Evolutionary conservation across 2,113 vertebrate genomes (phyloP), one percentile per base, ranked within the genome.

Genomic region (Canis aureus): DNA sequence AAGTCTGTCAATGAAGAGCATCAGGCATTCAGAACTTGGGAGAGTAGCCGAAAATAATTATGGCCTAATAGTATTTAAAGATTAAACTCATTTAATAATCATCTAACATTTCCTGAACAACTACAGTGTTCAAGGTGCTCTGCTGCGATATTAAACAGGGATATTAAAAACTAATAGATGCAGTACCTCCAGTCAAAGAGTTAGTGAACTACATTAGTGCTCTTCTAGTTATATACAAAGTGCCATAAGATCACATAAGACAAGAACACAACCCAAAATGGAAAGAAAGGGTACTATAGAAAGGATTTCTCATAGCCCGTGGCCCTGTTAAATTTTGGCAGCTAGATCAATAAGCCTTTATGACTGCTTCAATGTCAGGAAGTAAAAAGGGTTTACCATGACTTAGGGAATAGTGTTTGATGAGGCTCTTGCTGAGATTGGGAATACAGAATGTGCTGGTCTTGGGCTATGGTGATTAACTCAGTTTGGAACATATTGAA

Each of bases 1-100:
- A 49, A 95, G 38, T 90, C 57, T 97, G 43, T 96, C 95, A 94
- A 96, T 84, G 92, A 96, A 97, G 64, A 95, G 53, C 82, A 80
- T 86, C 73, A 82, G 22, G 78, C 5, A 73, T 23, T 81, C 25
- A 91, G 60, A 74, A 55, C 38, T 86, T 51, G 25, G 73, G 43
- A 95, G 59, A 69, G 12, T 38, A 5, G 85, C 67, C 94, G 62
- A 51, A 96, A 96, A 83, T 59, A 35, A 43, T 0, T 76, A 51
- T 11, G 15, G 29, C 22, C 66, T 87, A 66, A 8, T 82, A 57
- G 23, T 51, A 8, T 82, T 94, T 91, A 74, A 90, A 91, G 27
- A 93, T 57, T 81, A 62, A 66, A 92, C 23, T 78, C 79, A n/a
- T 66, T 73, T 60, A 89, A 55, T 23, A 78, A 79, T 57, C 49